Evolutionary conservation across 2,797 vertebrate genomes (phyloP).

Genomic region (Pseudochirops corinnae): DNA sequence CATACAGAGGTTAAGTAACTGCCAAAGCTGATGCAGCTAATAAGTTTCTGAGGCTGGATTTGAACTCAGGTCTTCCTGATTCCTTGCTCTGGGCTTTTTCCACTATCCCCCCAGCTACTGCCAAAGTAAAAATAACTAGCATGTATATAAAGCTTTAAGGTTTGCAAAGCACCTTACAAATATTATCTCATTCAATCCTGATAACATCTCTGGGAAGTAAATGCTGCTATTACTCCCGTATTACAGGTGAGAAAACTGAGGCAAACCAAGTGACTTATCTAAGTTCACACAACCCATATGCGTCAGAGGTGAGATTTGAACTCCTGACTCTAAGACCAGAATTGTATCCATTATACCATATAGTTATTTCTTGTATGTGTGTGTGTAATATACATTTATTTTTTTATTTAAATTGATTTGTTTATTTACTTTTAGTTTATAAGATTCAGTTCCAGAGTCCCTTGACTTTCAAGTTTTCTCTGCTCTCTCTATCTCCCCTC

Average conservation of each 20-base stretch:
- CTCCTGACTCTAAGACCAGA: not conserved
- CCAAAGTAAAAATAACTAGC: not conserved
- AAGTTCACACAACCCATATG: not conserved
- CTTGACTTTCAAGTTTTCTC: too few species aligned
- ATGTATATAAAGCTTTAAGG: not conserved
- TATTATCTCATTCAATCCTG: not conserved
- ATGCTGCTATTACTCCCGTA: not conserved
- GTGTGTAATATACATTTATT: too few species aligned
- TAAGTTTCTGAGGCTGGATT: not conserved
- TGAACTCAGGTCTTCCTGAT: not conserved
- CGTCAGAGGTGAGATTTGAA: not conserved
- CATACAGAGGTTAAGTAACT: not conserved
- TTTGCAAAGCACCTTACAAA: not conserved
- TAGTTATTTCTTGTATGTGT: not conserved
- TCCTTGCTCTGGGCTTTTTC: not conserved
- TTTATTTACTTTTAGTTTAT: too few species aligned
- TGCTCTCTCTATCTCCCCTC: too few species aligned
- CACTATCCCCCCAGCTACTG: not conserved
- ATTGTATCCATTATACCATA: not conserved
- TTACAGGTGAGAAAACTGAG: not conserved
- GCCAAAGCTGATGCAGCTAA: not conserved
- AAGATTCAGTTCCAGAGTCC: too few species aligned
- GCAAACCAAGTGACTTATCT: not conserved
- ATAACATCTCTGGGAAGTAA: not conserved
- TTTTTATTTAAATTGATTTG: too few species aligned